Evolutionary conservation across 1,140 invertebrate species (phyloP).

Genomic region (Tetramorium parvispinum): DNA sequence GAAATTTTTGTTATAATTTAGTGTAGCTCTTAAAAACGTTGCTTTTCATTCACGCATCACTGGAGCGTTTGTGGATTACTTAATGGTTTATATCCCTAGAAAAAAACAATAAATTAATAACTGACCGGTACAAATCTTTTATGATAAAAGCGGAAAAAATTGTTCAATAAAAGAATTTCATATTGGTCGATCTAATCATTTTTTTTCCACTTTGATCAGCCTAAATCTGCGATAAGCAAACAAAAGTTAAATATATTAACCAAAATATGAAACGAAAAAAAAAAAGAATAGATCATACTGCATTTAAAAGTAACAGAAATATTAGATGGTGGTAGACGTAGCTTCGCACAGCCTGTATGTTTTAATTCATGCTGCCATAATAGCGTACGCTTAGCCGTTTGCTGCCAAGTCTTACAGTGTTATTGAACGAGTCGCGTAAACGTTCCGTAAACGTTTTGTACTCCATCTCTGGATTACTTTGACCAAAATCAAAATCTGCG

Average conservation of each 20-base stretch:
- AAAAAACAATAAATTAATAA: constrained; percentile 57
- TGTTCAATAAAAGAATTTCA: neutral
- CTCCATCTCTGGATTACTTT: constrained; percentile 90
- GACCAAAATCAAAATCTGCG: constrained; percentile 95
- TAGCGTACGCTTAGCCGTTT: constrained; percentile 79
- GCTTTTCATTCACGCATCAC: constrained; percentile 59
- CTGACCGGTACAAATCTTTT: neutral
- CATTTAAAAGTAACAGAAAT: constrained; percentile 19
- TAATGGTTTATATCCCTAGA: constrained; percentile 78
- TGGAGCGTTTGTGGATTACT: constrained; percentile 76
- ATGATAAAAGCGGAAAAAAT: neutral
- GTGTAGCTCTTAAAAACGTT: neutral
- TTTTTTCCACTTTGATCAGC: neutral
- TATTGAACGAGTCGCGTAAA: constrained; percentile 91
- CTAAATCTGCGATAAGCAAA: neutral
- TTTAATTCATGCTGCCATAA: constrained; percentile 84
- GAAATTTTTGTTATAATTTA: constrained; percentile 32
- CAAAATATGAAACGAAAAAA: neutral
- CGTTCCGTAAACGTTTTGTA: constrained; percentile 94
- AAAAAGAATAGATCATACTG: constrained; percentile 26
- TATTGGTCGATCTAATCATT: neutral
- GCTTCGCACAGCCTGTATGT: constrained; percentile 49
- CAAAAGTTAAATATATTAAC: neutral
- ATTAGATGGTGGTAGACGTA: constrained; percentile 35
- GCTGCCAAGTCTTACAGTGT: constrained; percentile 84